Conservation (phyloP, 1,140 invertebrate genomes). For the Pseudoatta argentina region DNA sequence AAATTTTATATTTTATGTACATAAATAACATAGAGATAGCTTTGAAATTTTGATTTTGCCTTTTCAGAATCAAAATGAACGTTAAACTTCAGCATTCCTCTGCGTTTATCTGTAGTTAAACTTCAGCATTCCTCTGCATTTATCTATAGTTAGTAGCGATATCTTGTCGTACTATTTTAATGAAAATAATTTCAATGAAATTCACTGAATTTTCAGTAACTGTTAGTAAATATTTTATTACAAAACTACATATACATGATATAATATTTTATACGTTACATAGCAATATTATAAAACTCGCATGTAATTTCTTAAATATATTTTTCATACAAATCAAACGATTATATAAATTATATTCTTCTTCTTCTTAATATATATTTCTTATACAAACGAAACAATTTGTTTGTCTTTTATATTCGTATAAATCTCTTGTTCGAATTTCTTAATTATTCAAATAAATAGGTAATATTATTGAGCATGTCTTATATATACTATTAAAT, state of each 20-base stretch:
- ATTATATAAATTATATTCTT: neutral
- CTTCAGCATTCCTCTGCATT: neutral
- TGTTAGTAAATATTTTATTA: conserved; percentile 21
- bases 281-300: neutral
- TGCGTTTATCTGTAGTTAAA: neutral
- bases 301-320: too few species aligned
- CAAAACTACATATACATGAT: conserved; percentile 2
- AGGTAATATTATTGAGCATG: neutral
- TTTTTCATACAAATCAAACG: neutral
- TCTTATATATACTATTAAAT: neutral
- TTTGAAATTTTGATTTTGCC: neutral
- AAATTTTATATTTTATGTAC: conserved; percentile 12
- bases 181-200: conserved; percentile 6
- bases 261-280: conserved; percentile 11
- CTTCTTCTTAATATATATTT: neutral
- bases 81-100: neutral
- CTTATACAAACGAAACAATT: neutral
- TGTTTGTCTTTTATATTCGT: neutral
- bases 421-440: neutral
- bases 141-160: neutral
- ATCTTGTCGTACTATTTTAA: conserved; percentile 7
- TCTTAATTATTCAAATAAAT: neutral
- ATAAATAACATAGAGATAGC: neutral
- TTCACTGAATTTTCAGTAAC: neutral
- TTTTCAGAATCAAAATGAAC: neutral